These are phyloP conservation scores for Gephyroberyx darwinii DNA, from an alignment of 2,797 vertebrate species.

Conservation along the genomic window DNA sequence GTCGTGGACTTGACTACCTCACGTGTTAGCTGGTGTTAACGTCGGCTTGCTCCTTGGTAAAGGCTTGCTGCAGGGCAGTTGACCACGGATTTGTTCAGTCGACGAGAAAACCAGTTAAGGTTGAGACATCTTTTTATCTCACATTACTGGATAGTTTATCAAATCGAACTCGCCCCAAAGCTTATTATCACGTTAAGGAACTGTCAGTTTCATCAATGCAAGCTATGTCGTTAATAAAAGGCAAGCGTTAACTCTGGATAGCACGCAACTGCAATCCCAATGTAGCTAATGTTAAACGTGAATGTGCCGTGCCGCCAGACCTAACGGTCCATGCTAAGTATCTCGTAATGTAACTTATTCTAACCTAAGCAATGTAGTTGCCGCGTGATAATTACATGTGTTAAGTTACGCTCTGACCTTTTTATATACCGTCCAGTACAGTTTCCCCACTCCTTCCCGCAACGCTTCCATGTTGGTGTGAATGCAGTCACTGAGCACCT, in stretches of 20 bases:
- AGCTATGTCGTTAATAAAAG: neutral
- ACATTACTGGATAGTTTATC: neutral
- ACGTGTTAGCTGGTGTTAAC: neutral
- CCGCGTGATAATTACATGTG: constrained; percentile 6
- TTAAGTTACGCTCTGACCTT: constrained; percentile 30
- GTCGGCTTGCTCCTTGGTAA: neutral
- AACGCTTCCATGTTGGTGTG: constrained; percentile 44
- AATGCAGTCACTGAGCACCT: constrained; percentile 68
- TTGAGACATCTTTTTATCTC: neutral
- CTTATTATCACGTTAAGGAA: constrained; percentile 5
- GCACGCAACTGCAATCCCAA: neutral
- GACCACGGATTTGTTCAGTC: neutral
- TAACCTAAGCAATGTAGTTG: neutral
- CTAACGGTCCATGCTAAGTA: no score
- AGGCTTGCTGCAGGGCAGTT: neutral
- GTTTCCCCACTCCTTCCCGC: constrained; percentile 25
- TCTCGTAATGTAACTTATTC: no score
- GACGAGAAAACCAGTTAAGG: constrained; percentile 1
- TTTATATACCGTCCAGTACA: constrained; percentile 32
- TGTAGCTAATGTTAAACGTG: neutral
- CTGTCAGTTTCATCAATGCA: constrained; percentile 7
- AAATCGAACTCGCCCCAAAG: neutral
- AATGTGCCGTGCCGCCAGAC: no score
- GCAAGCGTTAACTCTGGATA: neutral
- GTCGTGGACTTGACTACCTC: neutral